These are phyloP conservation scores for Marmota flaviventris DNA, from an alignment of 2,113 vertebrate species.

Conservation along the genomic window DNA sequence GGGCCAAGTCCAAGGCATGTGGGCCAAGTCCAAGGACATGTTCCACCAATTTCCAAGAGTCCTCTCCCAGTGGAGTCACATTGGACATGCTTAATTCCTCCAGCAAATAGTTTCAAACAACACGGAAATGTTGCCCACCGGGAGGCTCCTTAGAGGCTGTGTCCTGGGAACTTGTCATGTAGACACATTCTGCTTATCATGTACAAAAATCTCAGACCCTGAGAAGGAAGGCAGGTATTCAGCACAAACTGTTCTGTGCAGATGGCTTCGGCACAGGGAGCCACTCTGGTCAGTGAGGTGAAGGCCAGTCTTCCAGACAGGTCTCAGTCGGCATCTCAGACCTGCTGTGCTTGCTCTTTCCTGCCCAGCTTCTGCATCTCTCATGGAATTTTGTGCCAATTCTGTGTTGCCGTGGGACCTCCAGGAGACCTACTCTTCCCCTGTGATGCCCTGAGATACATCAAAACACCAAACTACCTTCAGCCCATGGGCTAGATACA, in stretches of 20 bases:
- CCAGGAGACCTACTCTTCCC: neutral
- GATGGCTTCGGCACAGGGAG: neutral
- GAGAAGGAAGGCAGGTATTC: neutral
- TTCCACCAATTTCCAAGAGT: neutral
- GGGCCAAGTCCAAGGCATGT: neutral
- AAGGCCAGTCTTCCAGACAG: neutral
- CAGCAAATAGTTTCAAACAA: neutral
- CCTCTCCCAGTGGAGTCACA: neutral
- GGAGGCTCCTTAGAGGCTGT: neutral
- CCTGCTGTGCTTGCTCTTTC: neutral
- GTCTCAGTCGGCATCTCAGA: neutral
- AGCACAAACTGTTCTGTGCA: neutral
- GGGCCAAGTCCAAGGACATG: neutral
- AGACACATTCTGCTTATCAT: too few species aligned
- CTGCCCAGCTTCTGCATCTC: neutral
- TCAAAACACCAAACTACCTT: neutral
- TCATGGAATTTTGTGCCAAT: neutral
- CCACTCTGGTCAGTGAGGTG: neutral
- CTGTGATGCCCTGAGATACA: neutral
- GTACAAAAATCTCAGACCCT: neutral
- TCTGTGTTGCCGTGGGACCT: neutral
- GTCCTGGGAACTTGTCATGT: neutral
- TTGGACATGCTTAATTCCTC: neutral
- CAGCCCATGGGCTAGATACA: neutral
- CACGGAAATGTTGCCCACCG: rapidly evolving